Percentiles rank a stretch among this genome's conserved stretches.
Conservation (phyloP, 2,888 invertebrate species). For the Clepsis dumicolana region DNA sequence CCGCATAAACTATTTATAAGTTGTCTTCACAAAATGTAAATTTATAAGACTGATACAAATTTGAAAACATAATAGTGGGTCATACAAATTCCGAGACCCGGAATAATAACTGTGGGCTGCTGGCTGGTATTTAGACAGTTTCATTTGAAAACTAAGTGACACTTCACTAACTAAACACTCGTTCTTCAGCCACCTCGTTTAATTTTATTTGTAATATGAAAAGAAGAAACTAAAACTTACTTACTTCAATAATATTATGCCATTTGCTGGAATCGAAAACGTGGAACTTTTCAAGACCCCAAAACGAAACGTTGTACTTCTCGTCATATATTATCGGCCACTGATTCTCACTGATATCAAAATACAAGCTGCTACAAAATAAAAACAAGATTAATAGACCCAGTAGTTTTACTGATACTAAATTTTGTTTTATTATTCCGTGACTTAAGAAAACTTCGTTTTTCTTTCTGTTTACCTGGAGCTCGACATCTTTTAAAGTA, state of each 20-base stretch:
- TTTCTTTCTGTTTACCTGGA: not conserved
- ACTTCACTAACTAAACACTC: no score
- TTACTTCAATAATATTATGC: slow-evolving; percentile 90
- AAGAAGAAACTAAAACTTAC: slow-evolving; percentile 46
- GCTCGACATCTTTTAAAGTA: not conserved
- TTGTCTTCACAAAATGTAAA: not conserved
- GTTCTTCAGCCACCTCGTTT: not conserved
- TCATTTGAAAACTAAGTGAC: no score
- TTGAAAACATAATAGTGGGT: no score
- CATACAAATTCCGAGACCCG: no score
- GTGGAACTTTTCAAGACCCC: slow-evolving; percentile 94
- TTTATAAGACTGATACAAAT: no score
- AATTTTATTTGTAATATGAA: not conserved
- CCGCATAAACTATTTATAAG: not conserved
- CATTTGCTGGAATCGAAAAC: slow-evolving; percentile 96
- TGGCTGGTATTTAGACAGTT: no score
- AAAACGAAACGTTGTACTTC: slow-evolving; percentile 92
- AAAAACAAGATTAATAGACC: not conserved
- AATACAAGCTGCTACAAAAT: slow-evolving; percentile 73
- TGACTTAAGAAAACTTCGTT: no score
- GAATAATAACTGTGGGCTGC: no score
- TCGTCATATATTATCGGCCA: slow-evolving; percentile 93
- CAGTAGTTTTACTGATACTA: not conserved
- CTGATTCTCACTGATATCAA: slow-evolving; percentile 85
- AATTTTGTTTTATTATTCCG: not conserved